Evolutionary conservation across 92 coral and sea anemone genomes (phyloP), one percentile per base, ranked within the genome.

Genomic region (Porites divaricata): DNA sequence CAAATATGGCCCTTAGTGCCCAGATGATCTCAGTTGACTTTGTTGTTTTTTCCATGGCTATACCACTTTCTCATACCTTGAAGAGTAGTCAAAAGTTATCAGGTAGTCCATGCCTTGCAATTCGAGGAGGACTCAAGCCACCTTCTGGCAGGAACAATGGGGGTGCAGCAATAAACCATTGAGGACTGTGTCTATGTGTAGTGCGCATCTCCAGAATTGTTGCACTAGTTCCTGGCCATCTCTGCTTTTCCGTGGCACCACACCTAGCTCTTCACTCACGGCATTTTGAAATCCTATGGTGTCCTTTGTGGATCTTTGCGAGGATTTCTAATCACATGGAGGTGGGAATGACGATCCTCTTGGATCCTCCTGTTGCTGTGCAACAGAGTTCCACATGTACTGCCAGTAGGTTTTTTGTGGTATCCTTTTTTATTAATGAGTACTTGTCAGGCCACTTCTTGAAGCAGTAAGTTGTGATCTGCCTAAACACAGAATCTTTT

Each of bases 371-470:
- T 49, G 24, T 72, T 62, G 7, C 26, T 6, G 71, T 41, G 73
- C 79, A 83, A 72, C 72, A 59, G 62, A 79, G 80, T 26, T 26
- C 35, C 35, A 26, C 35, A 1, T 83, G 81, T 20, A 24, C 4
- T 65, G 54, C 81, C 87, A 83, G 74, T 83, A 74, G 48, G 88
- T 56, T 70, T 77, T 74, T 84, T 63, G 56, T 53, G 22, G 88
- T 75, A 84, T 76, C 87, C 20, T 74, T 74, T 24, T 26, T 26
- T 26, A 26, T 26, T 26, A 83, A 0, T 19, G 57, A 70, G 72
- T 71, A 58, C 76, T 74, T 84, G 64, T 78, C 88, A 53, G 91
- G 80, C 91, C 91, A 89, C 13, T 88, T 85, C 54, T 83, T 88
- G 23, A 8, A 78, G 41, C 91, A 88, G 49, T 67, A 63, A 2